Base-by-base conservation (phyloP, 2,888 invertebrate species). In the Zeuzera pyrina region DNA sequence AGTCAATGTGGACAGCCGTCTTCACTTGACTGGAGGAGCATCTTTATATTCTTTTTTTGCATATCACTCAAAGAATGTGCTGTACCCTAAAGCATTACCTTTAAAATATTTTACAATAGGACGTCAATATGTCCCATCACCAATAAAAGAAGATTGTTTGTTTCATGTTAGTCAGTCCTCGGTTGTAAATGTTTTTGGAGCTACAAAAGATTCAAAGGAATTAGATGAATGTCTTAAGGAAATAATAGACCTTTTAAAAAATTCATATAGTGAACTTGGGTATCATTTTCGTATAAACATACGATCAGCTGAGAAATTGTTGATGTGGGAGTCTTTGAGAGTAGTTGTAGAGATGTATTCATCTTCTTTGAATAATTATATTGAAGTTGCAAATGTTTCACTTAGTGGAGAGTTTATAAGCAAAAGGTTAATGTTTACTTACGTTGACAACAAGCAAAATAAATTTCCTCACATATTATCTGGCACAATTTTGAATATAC, bases 341-440 rank as follows among this genome's bases (percentile, higher is more conserved):
- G 71, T 90, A 1, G 86, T 86, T 2, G 84, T 94, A 43, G 89
- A 94, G 70, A 87, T 94, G 77, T 94, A 87, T 84, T 93, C 93
- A 1, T 84, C 86, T 6, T 81, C 86, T 41, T 58, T 84, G 8
- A 64, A 87, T 19, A 62, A 72, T 7, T 93, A 91, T 54, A 59
- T 93, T 8, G 90, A 91, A 74, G 87, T 94, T 23, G 94, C 91
- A 0, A 84, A 89, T 65, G 56, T 95, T 22, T 91, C 92, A 12
- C 56, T 90, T 26, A 90, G 88, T 50, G 88, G 88, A 6, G 87
- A 89, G 49, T 95, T 88, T 57, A 86, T 94, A 15, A 91, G 92
- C 46, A 92, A 93, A 63, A 85, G 95, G 35, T 74, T 95, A 26
- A 73, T 92, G 51, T 90, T 93, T 41, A 88, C 86, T 24, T 90